These are phyloP conservation scores for Phrixothrix hirtus DNA, from an alignment of 2,888 invertebrate species.

Conservation along the genomic window DNA sequence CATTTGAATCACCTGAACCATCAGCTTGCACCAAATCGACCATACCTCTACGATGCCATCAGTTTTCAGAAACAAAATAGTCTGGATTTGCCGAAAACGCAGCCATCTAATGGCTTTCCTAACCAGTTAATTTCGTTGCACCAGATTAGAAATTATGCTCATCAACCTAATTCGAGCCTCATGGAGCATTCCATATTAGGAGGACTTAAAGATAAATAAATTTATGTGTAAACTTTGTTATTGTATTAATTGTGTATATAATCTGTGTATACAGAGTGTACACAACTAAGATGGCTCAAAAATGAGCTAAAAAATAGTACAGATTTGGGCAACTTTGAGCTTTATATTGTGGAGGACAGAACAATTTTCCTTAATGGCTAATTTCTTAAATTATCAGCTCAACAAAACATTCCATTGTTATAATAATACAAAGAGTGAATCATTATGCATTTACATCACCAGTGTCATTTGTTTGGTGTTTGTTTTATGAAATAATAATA, in stretches of 20 bases:
- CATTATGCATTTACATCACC: too few relatives aligned
- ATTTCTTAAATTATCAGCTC: too few relatives aligned
- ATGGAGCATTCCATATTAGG: conserved; percentile 59
- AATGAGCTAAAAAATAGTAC: too few relatives aligned
- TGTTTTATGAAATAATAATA: too few relatives aligned
- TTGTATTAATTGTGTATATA: conserved; percentile 24
- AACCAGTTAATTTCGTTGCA: conserved; percentile 94
- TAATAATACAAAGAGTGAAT: too few relatives aligned
- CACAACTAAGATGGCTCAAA: too few relatives aligned
- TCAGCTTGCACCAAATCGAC: conserved; percentile 69
- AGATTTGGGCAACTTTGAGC: too few relatives aligned
- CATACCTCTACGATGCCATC: conserved; percentile 91
- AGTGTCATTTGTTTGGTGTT: too few relatives aligned
- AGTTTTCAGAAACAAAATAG: conserved; percentile 78
- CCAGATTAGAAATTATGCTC: conserved; percentile 95
- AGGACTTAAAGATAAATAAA: conserved; percentile 56
- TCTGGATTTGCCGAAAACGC: conserved; percentile 58
- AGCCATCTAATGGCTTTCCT: conserved; percentile 73
- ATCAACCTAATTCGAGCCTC: conserved; percentile 79
- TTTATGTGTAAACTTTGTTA: conserved; percentile 25
- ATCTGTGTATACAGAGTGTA: conserved; percentile 15
- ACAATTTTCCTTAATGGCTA: too few relatives aligned
- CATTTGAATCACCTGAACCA: conserved; percentile 60
- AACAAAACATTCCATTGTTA: too few relatives aligned
- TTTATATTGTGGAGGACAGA: too few relatives aligned